Evolutionary conservation across 2,888 invertebrate species (phyloP), one percentile per base, ranked within the genome.

Genomic region (Molanna angustata): DNA sequence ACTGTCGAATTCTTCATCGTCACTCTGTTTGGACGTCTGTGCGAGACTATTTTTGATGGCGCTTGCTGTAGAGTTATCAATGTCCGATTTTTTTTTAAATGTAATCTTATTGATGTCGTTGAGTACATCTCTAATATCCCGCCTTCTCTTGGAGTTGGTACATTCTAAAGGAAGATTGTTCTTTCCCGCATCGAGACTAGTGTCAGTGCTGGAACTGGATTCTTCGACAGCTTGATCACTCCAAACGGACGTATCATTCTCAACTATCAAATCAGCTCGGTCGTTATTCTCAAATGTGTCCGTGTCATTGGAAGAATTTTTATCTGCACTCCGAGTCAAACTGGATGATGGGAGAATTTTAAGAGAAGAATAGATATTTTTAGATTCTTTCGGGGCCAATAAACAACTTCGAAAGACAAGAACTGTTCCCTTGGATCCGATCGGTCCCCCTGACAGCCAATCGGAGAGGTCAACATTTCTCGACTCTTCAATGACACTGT

Each of bases 321-420:
- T 13, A 6, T 33, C 33, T 14, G 11, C 14, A 32, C 9, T 13
- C 16, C 16, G 19, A 41, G n/a, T 21, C 21, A 41, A 20, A 41
- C 41, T 41, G 2, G 71, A 64, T 14, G 72, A 74, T 2, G 74
- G 20, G 2, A 11, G 17, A n/a, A 41, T 31, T 79, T 54, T 72
- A 64, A 1, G 68, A 79, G 61, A 71, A 80, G 72, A 70, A 69
- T 51, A 74, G 73, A 0, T 74, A 72, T 1, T 72, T 70, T 16
- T 69, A 61, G 19, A 44, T 9, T 52, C 54, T 22, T 54, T 59
- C 1, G 67, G 64, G 1, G 83, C 83, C 57, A 84, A 69, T 39
- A 82, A 82, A 59, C 80, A 80, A 62, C 85, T 84, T 62, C 84
- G 74, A 69, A 87, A 87, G 42, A 86, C 76, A 48, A 87, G 73